phyloP scores from a whole-genome alignment of 2,113 vertebrate species.

The Noctilio leporinus region DNA sequence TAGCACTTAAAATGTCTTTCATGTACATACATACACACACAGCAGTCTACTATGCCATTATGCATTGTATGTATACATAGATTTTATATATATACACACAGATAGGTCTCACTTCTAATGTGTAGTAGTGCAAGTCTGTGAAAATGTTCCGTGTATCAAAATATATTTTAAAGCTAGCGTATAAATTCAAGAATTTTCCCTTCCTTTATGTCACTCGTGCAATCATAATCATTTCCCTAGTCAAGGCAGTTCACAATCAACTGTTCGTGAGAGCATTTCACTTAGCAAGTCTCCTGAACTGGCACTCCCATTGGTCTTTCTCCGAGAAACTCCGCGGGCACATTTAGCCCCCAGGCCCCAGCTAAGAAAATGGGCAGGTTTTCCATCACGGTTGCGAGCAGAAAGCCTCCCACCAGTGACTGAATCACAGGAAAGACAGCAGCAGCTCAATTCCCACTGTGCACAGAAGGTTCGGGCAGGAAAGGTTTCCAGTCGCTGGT shows the following conservation, averaged over 20 bases:
- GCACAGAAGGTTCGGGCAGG: conserved; percentile 36
- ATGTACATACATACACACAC: neutral
- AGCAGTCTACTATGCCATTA: neutral
- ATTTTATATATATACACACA: rapidly evolving
- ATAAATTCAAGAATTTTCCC: neutral
- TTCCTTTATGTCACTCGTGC: neutral
- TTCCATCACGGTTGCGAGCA: conserved; percentile 61
- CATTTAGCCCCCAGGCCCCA: conserved; percentile 49
- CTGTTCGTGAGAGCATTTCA: neutral
- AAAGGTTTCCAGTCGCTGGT: neutral
- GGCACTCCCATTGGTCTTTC: neutral
- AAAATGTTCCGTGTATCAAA: neutral
- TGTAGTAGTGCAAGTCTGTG: neutral
- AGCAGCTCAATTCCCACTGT: conserved; percentile 49
- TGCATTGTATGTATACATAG: neutral
- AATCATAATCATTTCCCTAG: neutral
- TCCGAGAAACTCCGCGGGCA: neutral
- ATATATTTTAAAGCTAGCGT: neutral
- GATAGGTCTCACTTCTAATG: neutral
- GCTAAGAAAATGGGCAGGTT: conserved; percentile 62
- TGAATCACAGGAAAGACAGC: conserved; percentile 58
- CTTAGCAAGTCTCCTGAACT: conserved; percentile 41
- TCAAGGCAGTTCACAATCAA: neutral
- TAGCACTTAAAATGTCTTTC: neutral
- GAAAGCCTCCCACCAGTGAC: conserved; percentile 49